These are phyloP conservation scores for Stictonetta naevosa DNA, from an alignment of 2,113 vertebrate genomes.

Conservation along the genomic window DNA sequence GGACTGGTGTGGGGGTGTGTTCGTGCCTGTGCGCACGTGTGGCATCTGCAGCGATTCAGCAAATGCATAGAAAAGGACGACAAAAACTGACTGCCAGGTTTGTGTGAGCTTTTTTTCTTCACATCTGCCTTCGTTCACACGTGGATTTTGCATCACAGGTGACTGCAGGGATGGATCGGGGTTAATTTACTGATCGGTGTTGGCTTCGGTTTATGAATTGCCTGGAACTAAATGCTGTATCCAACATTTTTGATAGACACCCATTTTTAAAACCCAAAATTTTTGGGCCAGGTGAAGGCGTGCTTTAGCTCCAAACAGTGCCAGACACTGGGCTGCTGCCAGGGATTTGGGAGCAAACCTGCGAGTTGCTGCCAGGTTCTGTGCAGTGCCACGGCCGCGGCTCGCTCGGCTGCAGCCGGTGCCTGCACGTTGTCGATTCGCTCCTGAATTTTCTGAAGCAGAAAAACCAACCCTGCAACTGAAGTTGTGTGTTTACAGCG, in stretches of 20 bases:
- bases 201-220: background rate
- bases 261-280: background rate
- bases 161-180: background rate
- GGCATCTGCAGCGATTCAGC: background rate
- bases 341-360: background rate
- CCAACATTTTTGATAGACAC: background rate
- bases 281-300: background rate
- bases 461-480: background rate
- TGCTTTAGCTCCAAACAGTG: background rate
- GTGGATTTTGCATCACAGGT: background rate
- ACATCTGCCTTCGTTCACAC: background rate
- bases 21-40: accelerated
- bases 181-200: background rate
- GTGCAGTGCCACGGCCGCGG: accelerated
- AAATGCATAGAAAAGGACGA: background rate
- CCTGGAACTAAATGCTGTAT: background rate
- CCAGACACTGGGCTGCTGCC: background rate
- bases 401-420: accelerated
- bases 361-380: background rate
- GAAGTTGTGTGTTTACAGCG: background rate
- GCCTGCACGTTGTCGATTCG: background rate
- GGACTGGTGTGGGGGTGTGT: background rate
- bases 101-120: background rate
- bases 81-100: background rate
- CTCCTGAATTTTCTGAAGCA: background rate